Conservation (phyloP, 2,888 invertebrate genomes). For the Unio pictorum region DNA sequence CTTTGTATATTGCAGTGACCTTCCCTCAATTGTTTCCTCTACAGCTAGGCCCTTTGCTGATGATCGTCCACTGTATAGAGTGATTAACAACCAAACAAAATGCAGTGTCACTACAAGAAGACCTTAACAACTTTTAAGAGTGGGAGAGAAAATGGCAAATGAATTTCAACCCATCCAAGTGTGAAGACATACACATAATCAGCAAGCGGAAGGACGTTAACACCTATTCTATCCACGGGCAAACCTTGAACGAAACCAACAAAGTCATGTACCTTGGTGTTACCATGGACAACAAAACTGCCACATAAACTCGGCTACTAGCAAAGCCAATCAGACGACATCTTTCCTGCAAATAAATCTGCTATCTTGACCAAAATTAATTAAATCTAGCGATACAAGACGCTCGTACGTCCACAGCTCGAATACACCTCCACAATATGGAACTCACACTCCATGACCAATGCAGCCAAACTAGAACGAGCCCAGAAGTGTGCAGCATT, state of each 20-base stretch:
- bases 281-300: not conserved
- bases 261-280: not conserved
- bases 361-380: not conserved
- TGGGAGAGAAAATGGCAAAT: slow-evolving; percentile 1
- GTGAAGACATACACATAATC: not conserved
- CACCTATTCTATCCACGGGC: not conserved
- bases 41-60: slow-evolving; percentile 1
- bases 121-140: not conserved
- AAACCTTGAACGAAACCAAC: not conserved
- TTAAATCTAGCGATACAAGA: not conserved
- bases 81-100: not conserved
- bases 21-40: slow-evolving; percentile 1
- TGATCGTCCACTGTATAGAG: not conserved
- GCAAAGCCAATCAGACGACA: slow-evolving; percentile 4
- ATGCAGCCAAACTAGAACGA: not conserved
- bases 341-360: not conserved
- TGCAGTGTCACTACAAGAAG: slow-evolving; percentile 1
- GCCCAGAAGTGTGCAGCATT: not conserved
- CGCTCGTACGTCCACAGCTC: not conserved
- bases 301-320: not conserved
- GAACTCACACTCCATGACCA: not conserved
- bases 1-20: not conserved
- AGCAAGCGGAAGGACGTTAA: not conserved
- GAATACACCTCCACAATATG: not conserved
- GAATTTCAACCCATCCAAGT: not conserved